Percentiles rank a stretch among this genome's conserved stretches.
These are phyloP conservation scores for Heliconius sara DNA, from an alignment of 2,888 invertebrate genomes.

Conservation along the genomic window DNA sequence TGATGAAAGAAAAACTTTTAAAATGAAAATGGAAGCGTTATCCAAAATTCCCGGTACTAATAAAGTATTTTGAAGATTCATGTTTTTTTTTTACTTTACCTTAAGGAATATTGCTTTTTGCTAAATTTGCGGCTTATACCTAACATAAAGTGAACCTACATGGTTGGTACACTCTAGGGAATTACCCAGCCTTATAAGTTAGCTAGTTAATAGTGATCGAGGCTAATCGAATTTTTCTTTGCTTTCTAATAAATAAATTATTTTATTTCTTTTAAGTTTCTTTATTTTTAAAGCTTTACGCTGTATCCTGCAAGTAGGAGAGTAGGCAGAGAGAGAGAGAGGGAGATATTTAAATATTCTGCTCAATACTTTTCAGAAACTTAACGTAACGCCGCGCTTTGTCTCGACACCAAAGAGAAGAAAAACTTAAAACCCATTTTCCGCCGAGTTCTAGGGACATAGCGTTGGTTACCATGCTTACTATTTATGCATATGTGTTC, in stretches of 20 bases:
- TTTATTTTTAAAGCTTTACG: not conserved
- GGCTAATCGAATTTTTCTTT: constrained; percentile 18
- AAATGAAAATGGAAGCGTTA: constrained; percentile 23
- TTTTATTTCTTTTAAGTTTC: not conserved
- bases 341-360: too few species aligned
- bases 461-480: too few species aligned
- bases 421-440: too few species aligned
- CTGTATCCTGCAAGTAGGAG: not conserved
- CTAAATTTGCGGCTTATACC: constrained; percentile 25
- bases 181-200: not conserved
- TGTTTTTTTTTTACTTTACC: constrained; percentile 10
- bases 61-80: constrained; percentile 25
- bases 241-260: constrained; percentile 17
- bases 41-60: constrained; percentile 27
- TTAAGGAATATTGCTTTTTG: constrained; percentile 32
- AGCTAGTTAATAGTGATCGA: constrained; percentile 2
- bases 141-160: not conserved
- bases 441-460: too few species aligned
- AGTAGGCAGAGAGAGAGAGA: too few species aligned
- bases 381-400: too few species aligned
- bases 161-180: constrained; percentile 5
- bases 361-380: too few species aligned
- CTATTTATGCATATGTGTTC: too few species aligned
- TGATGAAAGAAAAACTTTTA: constrained; percentile 26
- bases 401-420: too few species aligned